Evolutionary conservation across 2,797 vertebrate species (phyloP).

Genomic region (Leptodactylus fallax): DNA sequence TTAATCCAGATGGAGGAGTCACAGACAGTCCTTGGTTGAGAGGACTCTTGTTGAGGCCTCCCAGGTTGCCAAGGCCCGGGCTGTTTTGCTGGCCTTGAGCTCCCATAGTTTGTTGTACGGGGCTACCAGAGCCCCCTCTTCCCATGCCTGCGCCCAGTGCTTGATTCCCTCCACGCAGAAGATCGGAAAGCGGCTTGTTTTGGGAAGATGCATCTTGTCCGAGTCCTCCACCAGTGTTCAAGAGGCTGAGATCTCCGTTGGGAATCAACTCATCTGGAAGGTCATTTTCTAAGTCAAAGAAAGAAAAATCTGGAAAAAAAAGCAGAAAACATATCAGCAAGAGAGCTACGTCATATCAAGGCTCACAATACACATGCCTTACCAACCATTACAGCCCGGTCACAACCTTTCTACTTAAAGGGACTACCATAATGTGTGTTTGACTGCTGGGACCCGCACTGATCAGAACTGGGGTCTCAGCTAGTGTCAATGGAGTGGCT

Average conservation of each 20-base stretch:
- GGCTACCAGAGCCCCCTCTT: constrained; percentile 84
- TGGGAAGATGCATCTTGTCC: constrained; percentile 93
- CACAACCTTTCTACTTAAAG: neutral
- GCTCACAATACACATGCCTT: neutral
- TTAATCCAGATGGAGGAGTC: constrained; percentile 70
- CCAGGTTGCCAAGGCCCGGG: constrained; percentile 72
- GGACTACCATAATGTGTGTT: too few relatives aligned
- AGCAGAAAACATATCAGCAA: constrained; percentile 67
- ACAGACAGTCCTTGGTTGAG: constrained; percentile 84
- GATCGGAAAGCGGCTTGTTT: constrained; percentile 97
- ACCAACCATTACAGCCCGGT: neutral
- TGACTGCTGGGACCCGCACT: too few relatives aligned
- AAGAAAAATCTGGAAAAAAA: constrained; percentile 85
- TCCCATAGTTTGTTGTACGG: constrained; percentile 83
- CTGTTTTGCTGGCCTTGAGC: constrained; percentile 82
- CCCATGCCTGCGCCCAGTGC: constrained; percentile 80
- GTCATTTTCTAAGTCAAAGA: constrained; percentile 95
- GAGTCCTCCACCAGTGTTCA: constrained; percentile 81
- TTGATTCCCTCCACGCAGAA: constrained; percentile 87
- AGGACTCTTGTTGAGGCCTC: constrained; percentile 89
- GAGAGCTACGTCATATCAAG: neutral
- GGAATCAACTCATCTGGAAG: constrained; percentile 97
- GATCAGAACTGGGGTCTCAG: too few relatives aligned
- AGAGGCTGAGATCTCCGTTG: constrained; percentile 88
- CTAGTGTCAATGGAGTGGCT: too few relatives aligned